Evolutionary conservation across 2,888 invertebrate genomes (phyloP), one percentile per base, ranked within the genome.

Genomic region (Neoaliturus tenellus): DNA sequence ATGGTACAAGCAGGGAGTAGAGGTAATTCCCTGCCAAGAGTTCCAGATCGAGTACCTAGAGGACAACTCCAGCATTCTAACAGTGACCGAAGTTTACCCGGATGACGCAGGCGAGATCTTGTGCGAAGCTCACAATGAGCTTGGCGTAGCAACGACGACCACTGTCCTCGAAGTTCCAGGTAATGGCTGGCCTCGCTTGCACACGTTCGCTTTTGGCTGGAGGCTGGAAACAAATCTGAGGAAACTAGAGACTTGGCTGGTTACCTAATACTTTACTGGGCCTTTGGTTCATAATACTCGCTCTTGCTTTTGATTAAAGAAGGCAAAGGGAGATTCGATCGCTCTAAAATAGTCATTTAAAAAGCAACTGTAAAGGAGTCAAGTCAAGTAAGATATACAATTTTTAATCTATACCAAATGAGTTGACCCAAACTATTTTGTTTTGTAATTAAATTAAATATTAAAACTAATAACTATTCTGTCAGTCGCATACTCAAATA

Each of bases 51-150:
- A 97, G 90, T 95, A 96, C 90, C 93, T 95, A 90, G 96, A 96
- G 88, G 97, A 97, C 90, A 97, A 97, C 85, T 96, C 96, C 58
- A 96, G 97, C 14, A 93, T 96, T 86, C 91, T 98, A 83, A 95
- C 96, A 78, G 96, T 98, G 88, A 93, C 95, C 83, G 96, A 97
- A 91, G 95, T 96, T 8, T 97, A 95, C 90, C 95, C 97, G 87
- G 97, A 98, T 90, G 98, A 98, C 90, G 95, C 95, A 83, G 98
- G 98, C 81, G 96, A 96, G 90, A 97, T 98, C 88, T 94, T 94
- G 87, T 97, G 96, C 90, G 96, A 97, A 91, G 98, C 98, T 25
- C 93, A 93, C 89, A 98, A 98, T 92, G 93, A 95, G 81, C 92
- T 96, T 81, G 98, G 98, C 83, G 94, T 96, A 85, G 95, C 96